A percentile compares a stretch with the other conserved stretches of the same genome.
Conservation (phyloP, 2,888 invertebrate genomes). For the Microdon myrmicae region DNA sequence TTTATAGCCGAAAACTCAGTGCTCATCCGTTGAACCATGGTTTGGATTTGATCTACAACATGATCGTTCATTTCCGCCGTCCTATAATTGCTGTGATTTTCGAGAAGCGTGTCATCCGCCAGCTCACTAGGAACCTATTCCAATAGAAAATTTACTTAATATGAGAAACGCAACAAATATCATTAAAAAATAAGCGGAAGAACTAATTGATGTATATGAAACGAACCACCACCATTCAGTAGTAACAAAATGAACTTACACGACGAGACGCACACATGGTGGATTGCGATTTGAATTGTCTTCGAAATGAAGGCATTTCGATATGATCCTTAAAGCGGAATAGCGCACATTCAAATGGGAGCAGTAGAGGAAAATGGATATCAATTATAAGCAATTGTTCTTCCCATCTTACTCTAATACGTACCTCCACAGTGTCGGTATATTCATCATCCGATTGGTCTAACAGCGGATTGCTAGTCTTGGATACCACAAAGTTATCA, state of each 20-base stretch:
- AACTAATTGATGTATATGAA: too few relatives aligned
- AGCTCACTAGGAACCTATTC: conserved; percentile 41
- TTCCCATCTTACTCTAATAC: conserved; percentile 51
- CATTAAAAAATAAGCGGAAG: background rate
- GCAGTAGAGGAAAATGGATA: conserved; percentile 33
- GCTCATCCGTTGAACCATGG: conserved; percentile 63
- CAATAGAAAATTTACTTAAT: too few relatives aligned
- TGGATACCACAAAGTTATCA: conserved; percentile 40
- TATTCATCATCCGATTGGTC: conserved; percentile 75
- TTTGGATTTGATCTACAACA: conserved; percentile 61
- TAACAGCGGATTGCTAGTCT: conserved; percentile 56
- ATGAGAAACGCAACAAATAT: conserved; percentile 12
- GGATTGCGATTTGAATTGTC: conserved; percentile 48
- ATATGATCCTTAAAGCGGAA: conserved; percentile 44
- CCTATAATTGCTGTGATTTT: conserved; percentile 54
- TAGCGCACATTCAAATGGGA: conserved; percentile 19
- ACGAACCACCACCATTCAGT: conserved; percentile 20
- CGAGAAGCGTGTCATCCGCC: conserved; percentile 24
- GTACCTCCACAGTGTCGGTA: conserved; percentile 83
- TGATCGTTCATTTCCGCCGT: conserved; percentile 58
- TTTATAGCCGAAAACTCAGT: conserved; percentile 60
- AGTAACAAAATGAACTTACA: conserved; percentile 42
- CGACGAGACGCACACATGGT: conserved; percentile 47
- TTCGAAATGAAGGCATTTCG: conserved; percentile 49
- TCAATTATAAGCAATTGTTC: conserved; percentile 20